A percentile compares a stretch with the other conserved stretches of the same genome.
phyloP scores from a whole-genome alignment of 2,797 vertebrate species.

The Discoglossus pictus region DNA sequence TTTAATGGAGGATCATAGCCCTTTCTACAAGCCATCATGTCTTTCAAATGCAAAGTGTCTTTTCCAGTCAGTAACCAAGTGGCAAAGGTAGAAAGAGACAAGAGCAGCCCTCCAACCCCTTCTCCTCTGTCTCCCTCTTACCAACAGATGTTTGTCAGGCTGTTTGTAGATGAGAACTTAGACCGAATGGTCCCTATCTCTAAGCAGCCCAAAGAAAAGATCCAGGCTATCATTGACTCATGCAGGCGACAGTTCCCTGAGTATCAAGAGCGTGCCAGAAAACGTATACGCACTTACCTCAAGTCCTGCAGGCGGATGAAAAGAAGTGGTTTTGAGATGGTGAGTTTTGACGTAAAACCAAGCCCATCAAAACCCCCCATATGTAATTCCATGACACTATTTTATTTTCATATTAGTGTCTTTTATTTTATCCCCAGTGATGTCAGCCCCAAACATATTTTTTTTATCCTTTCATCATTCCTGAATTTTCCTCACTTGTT shows the following conservation, averaged over 20 bases:
- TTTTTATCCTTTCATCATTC: slow-evolving; percentile 66
- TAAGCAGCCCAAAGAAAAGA: slow-evolving; percentile 89
- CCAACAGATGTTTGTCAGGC: slow-evolving; percentile 88
- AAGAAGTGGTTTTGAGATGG: slow-evolving; percentile 88
- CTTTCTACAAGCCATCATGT: slow-evolving; percentile 10
- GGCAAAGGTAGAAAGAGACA: slow-evolving; percentile 74
- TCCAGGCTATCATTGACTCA: slow-evolving; percentile 88
- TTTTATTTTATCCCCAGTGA: slow-evolving; percentile 65
- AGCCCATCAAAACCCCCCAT: slow-evolving; percentile 77
- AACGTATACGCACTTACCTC: slow-evolving; percentile 85
- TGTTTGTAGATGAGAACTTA: slow-evolving; percentile 89
- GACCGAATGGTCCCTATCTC: slow-evolving; percentile 88
- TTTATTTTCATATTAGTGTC: slow-evolving; percentile 79
- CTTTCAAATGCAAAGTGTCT: slow-evolving; percentile 62
- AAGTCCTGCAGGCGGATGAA: slow-evolving; percentile 88
- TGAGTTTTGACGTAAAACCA: slow-evolving; percentile 81
- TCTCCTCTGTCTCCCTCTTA: slow-evolving; percentile 87
- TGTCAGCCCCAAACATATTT: slow-evolving; percentile 68
- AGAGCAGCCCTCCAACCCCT: slow-evolving; percentile 80
- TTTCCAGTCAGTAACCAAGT: slow-evolving; percentile 74
- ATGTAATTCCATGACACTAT: slow-evolving; percentile 81
- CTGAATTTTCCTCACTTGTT: slow-evolving; percentile 63
- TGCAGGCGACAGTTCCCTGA: slow-evolving; percentile 86
- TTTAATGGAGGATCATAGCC: slow-evolving; percentile 17
- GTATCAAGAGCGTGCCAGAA: slow-evolving; percentile 84